phyloP scores from a whole-genome alignment of 2,797 vertebrate genomes.

The Chaunax sp. region DNA sequence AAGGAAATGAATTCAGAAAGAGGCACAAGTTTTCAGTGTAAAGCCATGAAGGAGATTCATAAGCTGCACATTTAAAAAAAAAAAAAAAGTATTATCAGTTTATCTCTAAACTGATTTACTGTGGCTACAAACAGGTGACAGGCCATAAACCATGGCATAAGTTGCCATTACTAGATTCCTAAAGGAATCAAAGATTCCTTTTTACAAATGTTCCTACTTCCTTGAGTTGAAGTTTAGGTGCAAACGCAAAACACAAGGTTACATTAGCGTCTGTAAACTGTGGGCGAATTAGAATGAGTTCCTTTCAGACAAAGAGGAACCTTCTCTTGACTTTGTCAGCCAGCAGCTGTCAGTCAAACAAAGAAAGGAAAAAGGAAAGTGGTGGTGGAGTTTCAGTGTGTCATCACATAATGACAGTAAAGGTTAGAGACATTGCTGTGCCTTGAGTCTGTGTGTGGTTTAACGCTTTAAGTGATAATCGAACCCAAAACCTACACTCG shows the following conservation, averaged over 20 bases:
- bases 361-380: constrained; percentile 4
- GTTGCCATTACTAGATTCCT: too few species aligned
- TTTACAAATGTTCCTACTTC: too few species aligned
- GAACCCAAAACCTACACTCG: background rate
- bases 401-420: constrained; percentile 26
- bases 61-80: constrained; percentile 15
- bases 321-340: too few species aligned
- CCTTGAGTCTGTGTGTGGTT: background rate
- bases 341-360: constrained; percentile 14
- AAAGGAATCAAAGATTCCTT: too few species aligned
- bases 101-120: background rate
- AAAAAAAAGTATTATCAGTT: too few species aligned
- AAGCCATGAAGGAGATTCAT: constrained; percentile 6
- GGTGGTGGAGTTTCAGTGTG: background rate
- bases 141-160: background rate
- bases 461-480: too few species aligned
- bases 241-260: background rate
- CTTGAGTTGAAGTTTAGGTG: too few species aligned
- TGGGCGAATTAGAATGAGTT: constrained; percentile 14
- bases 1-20: constrained; percentile 49
- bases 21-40: constrained; percentile 28
- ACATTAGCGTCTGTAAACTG: background rate
- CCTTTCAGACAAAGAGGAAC: constrained; percentile 33
- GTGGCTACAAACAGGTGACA: background rate
- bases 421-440: constrained; percentile 28